Percentiles rank a stretch among this genome's conserved stretches.
Conservation (phyloP, 2,888 invertebrate genomes). For the Fabriciana adippe region DNA sequence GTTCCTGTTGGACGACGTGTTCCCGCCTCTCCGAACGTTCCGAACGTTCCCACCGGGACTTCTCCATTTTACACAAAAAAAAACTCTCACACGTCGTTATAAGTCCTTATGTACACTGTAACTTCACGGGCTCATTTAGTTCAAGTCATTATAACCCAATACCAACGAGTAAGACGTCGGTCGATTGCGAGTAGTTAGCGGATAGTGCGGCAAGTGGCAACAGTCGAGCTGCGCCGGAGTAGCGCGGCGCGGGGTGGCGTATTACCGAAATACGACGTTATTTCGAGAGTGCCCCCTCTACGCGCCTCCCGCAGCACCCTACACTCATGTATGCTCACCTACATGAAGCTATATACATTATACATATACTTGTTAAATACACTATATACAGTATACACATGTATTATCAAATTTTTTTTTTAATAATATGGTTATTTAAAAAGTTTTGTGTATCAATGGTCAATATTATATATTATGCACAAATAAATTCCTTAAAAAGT, state of each 20-base stretch:
- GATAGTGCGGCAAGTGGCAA: slow-evolving; percentile 83
- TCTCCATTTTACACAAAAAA: slow-evolving; percentile 87
- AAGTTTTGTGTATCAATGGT: too few species aligned
- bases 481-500: too few species aligned
- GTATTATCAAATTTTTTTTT: too few species aligned
- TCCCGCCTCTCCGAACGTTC: slow-evolving; percentile 65
- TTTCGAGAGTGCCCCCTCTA: slow-evolving; percentile 65
- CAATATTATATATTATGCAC: too few species aligned
- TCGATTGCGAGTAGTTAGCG: slow-evolving; percentile 96
- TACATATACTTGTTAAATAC: not conserved
- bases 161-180: slow-evolving; percentile 93
- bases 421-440: too few species aligned
- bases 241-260: slow-evolving; percentile 63
- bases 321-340: not conserved
- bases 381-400: not conserved
- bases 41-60: slow-evolving; percentile 80
- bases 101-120: slow-evolving; percentile 60
- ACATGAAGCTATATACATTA: too few species aligned
- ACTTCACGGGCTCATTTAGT: slow-evolving; percentile 84
- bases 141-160: slow-evolving; percentile 90
- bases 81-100: slow-evolving; percentile 78
- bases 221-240: slow-evolving; percentile 48
- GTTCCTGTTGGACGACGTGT: slow-evolving; percentile 78
- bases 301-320: slow-evolving; percentile 25
- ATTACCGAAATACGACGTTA: slow-evolving; percentile 79